Evolutionary conservation across 2,888 invertebrate genomes (phyloP), one percentile per base, ranked within the genome.

Genomic region (Achlya flavicornis): DNA sequence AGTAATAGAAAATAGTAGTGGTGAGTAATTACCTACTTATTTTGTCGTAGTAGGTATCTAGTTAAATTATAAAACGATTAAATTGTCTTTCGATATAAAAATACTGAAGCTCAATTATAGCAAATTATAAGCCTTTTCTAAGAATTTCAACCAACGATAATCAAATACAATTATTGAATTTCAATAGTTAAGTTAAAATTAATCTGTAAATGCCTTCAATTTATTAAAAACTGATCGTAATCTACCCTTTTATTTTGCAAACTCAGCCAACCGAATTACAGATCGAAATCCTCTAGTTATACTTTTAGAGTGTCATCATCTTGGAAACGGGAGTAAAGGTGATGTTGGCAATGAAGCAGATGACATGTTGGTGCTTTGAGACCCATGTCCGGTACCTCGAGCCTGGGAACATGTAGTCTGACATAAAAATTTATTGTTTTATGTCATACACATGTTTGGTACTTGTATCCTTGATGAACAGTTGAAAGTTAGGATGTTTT

Each of bases 301-400:
- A 72, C 72, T 14, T 64, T 16, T 35, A 71, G 68, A 74, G 71
- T 73, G 78, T 78, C 74, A 80, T 75, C 78, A 83, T 86, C 84
- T 83, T 83, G 82, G 81, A 84, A 85, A 82, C 76, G 72, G 74
- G 84, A 83, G 81, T 77, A 81, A 79, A 77, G 78, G 78, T 84
- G 87, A 87, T 81, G 85, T 84, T 80, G 83, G 81, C 83, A 84
- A 81, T 83, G 85, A 74, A 7, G 79, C 38, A 38, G 12, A 41
- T 41, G 79, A 83, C 78, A 79, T 72, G 74, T 72, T 80, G 85
- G 77, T 85, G 83, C 83, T 80, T 80, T 81, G 88, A 86, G 79
- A 72, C 72, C 77, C 78, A 81, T 81, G 84, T 90, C 90, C 89
- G 89, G 90, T 84, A 75, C 66, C 65, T 62, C 69, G 71, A 75